Evolutionary conservation across 92 coral and sea anemone species (phyloP).

Genomic region (Blastomussa wellsi): DNA sequence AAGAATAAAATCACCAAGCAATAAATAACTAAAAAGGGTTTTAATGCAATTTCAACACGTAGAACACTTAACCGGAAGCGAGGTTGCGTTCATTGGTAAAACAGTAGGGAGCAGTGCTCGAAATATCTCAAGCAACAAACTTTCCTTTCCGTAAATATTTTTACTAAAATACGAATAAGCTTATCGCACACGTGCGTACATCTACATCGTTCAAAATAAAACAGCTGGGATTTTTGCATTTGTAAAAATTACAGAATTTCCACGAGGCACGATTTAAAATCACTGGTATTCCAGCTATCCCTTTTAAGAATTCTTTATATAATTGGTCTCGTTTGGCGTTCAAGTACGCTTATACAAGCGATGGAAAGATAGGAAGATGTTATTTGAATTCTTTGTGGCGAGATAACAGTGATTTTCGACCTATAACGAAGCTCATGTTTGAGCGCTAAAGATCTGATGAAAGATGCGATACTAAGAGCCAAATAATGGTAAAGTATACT

Average conservation of each 20-base stretch:
- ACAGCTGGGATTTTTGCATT: constrained; percentile 22
- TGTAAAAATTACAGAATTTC: background rate
- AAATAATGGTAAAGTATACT: constrained; percentile 10
- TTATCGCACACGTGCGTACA: background rate
- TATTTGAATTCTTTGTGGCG: background rate
- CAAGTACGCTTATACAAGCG: background rate
- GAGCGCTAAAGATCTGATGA: constrained; percentile 38
- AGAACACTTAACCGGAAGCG: constrained; percentile 34
- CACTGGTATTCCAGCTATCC: background rate
- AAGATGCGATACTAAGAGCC: constrained; percentile 24
- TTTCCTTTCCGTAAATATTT: constrained; percentile 27
- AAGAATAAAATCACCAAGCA: constrained; percentile 13
- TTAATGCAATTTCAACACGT: constrained; percentile 35
- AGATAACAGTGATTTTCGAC: constrained; percentile 1
- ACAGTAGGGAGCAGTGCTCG: background rate
- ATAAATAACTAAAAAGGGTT: constrained; percentile 8
- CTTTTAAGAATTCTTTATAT: background rate
- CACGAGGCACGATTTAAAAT: background rate
- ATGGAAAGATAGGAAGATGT: background rate
- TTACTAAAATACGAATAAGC: constrained; percentile 22
- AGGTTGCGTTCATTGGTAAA: background rate
- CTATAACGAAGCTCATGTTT: constrained; percentile 16
- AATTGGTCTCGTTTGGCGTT: background rate
- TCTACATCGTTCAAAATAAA: background rate
- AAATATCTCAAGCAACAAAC: background rate